Percentiles rank a stretch among this genome's conserved stretches.
These are phyloP conservation scores for Linepithema humile DNA, from an alignment of 1,140 invertebrate species.

Conservation along the genomic window DNA sequence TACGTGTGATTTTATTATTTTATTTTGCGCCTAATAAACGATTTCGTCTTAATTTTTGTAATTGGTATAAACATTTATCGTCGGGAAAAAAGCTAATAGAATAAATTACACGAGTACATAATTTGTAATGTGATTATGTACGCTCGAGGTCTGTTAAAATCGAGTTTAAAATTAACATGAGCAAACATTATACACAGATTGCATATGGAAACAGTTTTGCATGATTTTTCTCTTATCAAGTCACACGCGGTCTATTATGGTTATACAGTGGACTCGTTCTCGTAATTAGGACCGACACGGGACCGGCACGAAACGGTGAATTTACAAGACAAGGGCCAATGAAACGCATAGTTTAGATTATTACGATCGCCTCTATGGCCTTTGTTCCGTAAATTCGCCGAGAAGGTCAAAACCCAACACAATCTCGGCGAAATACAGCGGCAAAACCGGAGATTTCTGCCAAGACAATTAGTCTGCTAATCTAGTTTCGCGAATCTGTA, in stretches of 20 bases:
- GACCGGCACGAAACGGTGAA: slow-evolving; percentile 39
- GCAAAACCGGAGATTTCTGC: slow-evolving; percentile 68
- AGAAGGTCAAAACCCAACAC: background rate
- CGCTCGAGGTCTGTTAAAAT: background rate
- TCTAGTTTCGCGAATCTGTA: slow-evolving; percentile 68
- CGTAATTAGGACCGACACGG: slow-evolving; percentile 58
- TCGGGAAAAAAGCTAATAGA: background rate
- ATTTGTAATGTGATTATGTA: background rate
- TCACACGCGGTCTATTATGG: slow-evolving; percentile 36
- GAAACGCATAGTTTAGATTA: slow-evolving; percentile 69
- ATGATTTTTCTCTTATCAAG: slow-evolving; percentile 26
- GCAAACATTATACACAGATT: background rate
- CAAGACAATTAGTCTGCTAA: slow-evolving; percentile 70
- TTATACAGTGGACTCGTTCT: slow-evolving; percentile 32
- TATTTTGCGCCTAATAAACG: background rate
- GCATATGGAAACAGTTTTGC: slow-evolving; percentile 4
- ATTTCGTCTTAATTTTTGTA: background rate
- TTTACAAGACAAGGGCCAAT: slow-evolving; percentile 65
- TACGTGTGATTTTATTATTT: too few relatives aligned
- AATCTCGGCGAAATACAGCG: slow-evolving; percentile 17
- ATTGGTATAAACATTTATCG: background rate
- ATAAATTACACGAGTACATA: background rate
- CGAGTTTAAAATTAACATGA: slow-evolving; percentile 5
- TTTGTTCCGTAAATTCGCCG: slow-evolving; percentile 61
- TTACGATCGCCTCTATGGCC: slow-evolving; percentile 63